These are phyloP conservation scores for Gymnocephalus cernua DNA, from an alignment of 2,113 vertebrate species.

Conservation along the genomic window DNA sequence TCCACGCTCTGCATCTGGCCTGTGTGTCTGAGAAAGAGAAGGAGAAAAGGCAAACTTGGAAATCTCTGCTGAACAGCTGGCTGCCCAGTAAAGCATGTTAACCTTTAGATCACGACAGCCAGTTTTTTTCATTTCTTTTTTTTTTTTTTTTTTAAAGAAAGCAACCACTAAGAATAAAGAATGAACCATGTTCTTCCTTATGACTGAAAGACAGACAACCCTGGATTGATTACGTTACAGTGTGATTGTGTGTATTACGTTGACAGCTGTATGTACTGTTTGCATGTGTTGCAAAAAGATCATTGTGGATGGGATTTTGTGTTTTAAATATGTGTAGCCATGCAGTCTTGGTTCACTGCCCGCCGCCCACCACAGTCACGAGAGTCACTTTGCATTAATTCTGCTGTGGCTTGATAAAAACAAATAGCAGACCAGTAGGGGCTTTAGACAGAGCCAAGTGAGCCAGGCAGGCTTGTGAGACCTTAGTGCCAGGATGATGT, in stretches of 20 bases:
- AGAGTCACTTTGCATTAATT: constrained; percentile 82
- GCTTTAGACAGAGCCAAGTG: constrained; percentile 60
- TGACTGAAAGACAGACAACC: neutral
- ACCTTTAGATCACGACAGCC: constrained; percentile 16
- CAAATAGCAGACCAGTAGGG: constrained; percentile 62
- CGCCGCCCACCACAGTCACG: constrained; percentile 49
- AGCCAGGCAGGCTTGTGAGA: constrained; percentile 55
- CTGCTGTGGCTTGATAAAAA: constrained; percentile 64
- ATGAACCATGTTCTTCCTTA: constrained; percentile 18
- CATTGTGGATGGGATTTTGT: constrained; percentile 9
- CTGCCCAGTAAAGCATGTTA: constrained; percentile 48
- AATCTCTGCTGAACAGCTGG: constrained; percentile 66
- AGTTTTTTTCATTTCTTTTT: no score
- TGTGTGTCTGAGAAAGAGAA: constrained; percentile 39
- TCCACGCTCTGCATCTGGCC: constrained; percentile 56
- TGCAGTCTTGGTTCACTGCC: constrained; percentile 36
- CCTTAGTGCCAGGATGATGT: constrained; percentile 68
- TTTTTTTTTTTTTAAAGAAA: neutral
- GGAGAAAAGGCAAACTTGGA: constrained; percentile 47
- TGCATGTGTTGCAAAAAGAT: neutral
- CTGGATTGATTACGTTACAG: constrained; percentile 5
- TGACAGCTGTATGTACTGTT: neutral
- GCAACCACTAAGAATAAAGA: constrained; percentile 17
- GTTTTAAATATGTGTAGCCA: constrained; percentile 8
- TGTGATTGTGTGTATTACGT: neutral